Base-by-base conservation (phyloP, 2,113 vertebrate genomes). In the Austrofundulus limnaeus region DNA sequence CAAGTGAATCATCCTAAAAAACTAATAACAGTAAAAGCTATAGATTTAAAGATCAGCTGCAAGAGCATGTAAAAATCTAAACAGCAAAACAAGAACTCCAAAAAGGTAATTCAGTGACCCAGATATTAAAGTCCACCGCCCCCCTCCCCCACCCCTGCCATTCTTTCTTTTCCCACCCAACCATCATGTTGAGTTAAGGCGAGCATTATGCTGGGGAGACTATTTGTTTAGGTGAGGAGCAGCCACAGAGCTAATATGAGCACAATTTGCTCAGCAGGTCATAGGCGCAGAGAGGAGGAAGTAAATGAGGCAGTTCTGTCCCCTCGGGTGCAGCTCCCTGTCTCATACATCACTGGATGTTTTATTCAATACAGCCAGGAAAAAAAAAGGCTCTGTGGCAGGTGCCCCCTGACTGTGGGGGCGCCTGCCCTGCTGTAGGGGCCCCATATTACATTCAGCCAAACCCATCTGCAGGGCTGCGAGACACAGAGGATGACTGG, bases 321-420 rank as follows among this genome's bases (percentile, higher is more conserved):
- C 89, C 89, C 87, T 89, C 86, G 83, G 90, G 83, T 90, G 88
- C 82, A 88, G 83, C 86, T 85, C 82, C n/a, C 77, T 84, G 85
- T 86, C 91, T 91, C 90, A 88, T 91, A 91, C 90, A 93, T 92
- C 91, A 92, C 87, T 73, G 83, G 81, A 91, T 91, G 90, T 91
- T 92, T 92, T 91, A 93, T 93, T 93, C 89, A 93, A 91, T 90
- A 90, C 84, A 85, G 82, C 76, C 85, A 87, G 84, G 79, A 85
- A n/a, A n/a, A n/a, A n/a, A n/a, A n/a, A n/a, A 85, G 84, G 86
- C 85, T 85, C 74, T 64, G 64, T 89, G 89, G 90, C 90, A 91
- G 91, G 91, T 91, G 90, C 89, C 85, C n/a, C 31, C 85, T 66
- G 68, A 80, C 87, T 84, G 65, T 70, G 82, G 85, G 79, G 87